Base-by-base conservation (phyloP, 2,113 vertebrate genomes). In the Buteo buteo region DNA sequence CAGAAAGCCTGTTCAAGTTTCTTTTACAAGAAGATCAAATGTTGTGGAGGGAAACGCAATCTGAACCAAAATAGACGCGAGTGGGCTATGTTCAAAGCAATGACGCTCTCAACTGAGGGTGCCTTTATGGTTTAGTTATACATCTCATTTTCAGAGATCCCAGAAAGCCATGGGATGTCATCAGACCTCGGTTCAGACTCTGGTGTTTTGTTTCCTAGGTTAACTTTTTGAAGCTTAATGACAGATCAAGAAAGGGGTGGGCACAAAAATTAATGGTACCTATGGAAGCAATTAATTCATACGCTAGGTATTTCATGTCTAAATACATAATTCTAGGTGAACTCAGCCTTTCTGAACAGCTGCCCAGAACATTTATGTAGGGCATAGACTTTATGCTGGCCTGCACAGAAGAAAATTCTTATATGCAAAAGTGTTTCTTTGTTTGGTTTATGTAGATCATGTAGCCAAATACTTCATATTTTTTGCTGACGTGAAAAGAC, bases 381-480 rank as follows among this genome's bases (percentile, higher is more conserved):
- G 62, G 32, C 66, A 84, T 36, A 87, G 57, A 17, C 24, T 87
- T 82, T 50, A 28, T 71, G 57, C 57, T 89, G 28, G 36, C 24
- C 36, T 76, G 28, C 17, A 54, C 11, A 29, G 62, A 57, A 61
- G 28, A 76, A 69, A 89, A 77, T 49, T 77, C 20, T 38, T 72
- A 25, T 32, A 77, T 88, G 77, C 54, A 42, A 7, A n/a, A 55
- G 11, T 29, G 21, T 58, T 86, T 69, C 42, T 32, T 40, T 90
- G 14, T 86, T 93, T 96, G 59, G 65, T 78, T 91, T 95, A 70
- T 93, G 70, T 70, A 94, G 77, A 82, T 73, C 77, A 65, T 76
- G 26, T 67, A 82, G 57, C 62, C 66, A 80, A 95, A 95, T 85
- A 64, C 86, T 89, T 95, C 22, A 16, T 72, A 62, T 66, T 94